Conservation (phyloP, 2,113 vertebrate genomes). For the Alexandromys fortis region DNA sequence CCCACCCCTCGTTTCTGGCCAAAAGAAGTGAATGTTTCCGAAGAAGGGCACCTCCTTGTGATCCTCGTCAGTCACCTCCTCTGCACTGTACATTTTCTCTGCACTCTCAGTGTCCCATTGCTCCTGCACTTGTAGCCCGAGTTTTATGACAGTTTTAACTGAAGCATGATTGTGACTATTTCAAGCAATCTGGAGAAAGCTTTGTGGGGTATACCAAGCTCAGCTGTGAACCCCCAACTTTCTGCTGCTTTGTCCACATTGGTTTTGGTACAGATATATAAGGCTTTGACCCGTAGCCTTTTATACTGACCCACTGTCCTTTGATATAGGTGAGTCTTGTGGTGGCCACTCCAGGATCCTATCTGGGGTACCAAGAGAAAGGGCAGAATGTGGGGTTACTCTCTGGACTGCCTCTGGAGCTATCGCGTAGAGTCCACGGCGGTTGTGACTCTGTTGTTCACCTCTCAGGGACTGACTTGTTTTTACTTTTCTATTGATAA, state of each 20-base stretch:
- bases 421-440: constrained; percentile 52
- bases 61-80: constrained; percentile 48
- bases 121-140: not conserved
- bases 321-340: not conserved
- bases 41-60: constrained; percentile 64
- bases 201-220: constrained; percentile 23
- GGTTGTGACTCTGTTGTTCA: constrained; percentile 51
- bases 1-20: constrained; percentile 2
- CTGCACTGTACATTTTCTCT: constrained; percentile 79
- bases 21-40: constrained; percentile 64
- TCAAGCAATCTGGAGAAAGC: constrained; percentile 66
- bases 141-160: constrained; percentile 70
- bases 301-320: not conserved
- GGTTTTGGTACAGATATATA: constrained; percentile 53
- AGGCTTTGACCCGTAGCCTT: constrained; percentile 54
- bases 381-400: not conserved
- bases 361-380: constrained; percentile 2
- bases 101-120: not conserved
- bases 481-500: constrained; percentile 37
- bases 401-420: not conserved
- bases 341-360: not conserved
- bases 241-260: constrained; percentile 42
- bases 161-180: constrained; percentile 74
- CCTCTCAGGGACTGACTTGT: constrained; percentile 56
- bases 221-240: constrained; percentile 63